A percentile compares a stretch with the other conserved stretches of the same genome.
Evolutionary conservation across 1,140 invertebrate genomes (phyloP).

Genomic region (Lasaia peninsularis): DNA sequence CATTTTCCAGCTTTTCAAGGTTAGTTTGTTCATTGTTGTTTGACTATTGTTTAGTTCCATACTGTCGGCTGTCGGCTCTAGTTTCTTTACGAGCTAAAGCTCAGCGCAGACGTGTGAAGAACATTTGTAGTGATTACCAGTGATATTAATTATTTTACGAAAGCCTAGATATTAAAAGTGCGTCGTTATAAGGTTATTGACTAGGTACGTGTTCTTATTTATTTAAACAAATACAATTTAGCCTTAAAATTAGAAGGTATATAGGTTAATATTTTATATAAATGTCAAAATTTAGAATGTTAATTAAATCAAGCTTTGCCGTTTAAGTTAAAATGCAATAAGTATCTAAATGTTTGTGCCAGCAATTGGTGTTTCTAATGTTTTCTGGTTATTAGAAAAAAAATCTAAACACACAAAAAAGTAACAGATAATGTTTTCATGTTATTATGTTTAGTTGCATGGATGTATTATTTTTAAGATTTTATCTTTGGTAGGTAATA

Average conservation of each 20-base stretch:
- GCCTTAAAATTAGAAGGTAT: not conserved
- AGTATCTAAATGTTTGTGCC: no score
- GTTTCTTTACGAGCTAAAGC: not conserved
- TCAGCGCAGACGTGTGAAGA: not conserved
- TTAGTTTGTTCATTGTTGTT: not conserved
- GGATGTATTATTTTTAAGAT: no score
- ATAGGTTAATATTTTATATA: no score
- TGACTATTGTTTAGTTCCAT: not conserved
- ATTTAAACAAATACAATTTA: not conserved
- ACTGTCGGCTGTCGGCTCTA: not conserved
- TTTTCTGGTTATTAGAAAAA: no score
- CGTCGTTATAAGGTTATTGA: not conserved
- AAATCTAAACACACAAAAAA: no score
- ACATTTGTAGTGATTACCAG: not conserved
- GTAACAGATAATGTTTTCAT: no score
- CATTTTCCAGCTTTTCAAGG: conserved; percentile 7
- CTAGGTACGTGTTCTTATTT: not conserved
- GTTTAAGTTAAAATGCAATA: no score
- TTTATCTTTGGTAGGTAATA: no score
- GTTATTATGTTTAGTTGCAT: no score
- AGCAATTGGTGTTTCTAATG: no score
- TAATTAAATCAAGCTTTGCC: no score
- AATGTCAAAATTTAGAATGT: no score
- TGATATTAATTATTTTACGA: not conserved
- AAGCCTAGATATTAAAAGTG: not conserved